Conservation (phyloP, 2,113 vertebrate genomes). For the Orientallactaga bullata region DNA sequence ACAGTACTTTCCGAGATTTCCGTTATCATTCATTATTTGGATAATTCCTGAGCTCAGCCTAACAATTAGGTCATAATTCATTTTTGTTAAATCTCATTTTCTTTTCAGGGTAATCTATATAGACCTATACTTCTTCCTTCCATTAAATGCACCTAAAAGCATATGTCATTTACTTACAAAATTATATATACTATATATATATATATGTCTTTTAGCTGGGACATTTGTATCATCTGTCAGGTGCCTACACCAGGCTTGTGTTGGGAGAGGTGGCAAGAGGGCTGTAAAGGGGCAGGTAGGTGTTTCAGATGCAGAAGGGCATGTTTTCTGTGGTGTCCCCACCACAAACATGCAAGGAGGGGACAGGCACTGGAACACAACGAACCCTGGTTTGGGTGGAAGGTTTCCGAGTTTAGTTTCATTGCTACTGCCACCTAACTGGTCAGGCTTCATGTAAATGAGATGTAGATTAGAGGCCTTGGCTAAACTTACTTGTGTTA, state of each 20-base stretch:
- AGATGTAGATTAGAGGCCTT: conserved; percentile 51
- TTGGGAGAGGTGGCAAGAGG: background rate
- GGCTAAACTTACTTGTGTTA: conserved; percentile 62
- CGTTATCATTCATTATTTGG: conserved; percentile 74
- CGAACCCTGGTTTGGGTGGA: conserved; percentile 55
- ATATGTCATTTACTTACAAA: conserved; percentile 80
- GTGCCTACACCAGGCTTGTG: background rate
- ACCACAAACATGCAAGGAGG: conserved; percentile 69
- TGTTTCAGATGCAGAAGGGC: conserved; percentile 66
- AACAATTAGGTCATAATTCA: conserved; percentile 73
- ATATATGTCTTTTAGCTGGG: conserved; percentile 41
- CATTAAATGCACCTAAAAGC: conserved; percentile 55
- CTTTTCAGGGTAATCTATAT: conserved; percentile 71
- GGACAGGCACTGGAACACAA: conserved; percentile 71
- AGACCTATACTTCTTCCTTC: conserved; percentile 52
- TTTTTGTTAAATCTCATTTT: conserved; percentile 66
- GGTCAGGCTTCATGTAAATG: conserved; percentile 67
- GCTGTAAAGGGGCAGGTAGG: background rate
- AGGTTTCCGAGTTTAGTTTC: conserved; percentile 72
- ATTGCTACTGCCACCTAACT: conserved; percentile 52
- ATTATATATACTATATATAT: conserved; percentile 79
- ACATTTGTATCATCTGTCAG: conserved; percentile 73
- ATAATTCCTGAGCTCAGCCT: conserved; percentile 85
- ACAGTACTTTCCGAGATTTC: conserved; percentile 70
- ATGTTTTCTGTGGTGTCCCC: conserved; percentile 64